A percentile compares a stretch with the other conserved stretches of the same genome.
Evolutionary conservation across 1,140 invertebrate genomes (phyloP).

Genomic region (Agrilus planipennis): DNA sequence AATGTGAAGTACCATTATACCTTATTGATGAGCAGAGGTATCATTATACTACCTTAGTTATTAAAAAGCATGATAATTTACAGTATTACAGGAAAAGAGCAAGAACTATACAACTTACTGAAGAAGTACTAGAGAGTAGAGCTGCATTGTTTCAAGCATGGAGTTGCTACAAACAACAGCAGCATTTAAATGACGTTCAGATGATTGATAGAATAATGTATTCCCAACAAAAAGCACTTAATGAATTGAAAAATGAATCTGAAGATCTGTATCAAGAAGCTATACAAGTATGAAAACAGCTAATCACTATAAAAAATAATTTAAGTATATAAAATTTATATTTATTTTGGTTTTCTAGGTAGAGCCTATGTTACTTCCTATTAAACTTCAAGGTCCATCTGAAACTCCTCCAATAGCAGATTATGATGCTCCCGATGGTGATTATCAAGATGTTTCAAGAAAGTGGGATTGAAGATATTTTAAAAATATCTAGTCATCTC

Average conservation of each 20-base stretch:
- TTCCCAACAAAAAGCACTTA: constrained; percentile 64
- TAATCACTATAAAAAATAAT: not conserved
- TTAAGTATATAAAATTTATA: not conserved
- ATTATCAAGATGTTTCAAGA: constrained; percentile 68
- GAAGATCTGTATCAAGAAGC: constrained; percentile 74
- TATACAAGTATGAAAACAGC: constrained; percentile 46
- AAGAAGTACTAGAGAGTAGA: constrained; percentile 41
- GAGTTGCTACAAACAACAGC: constrained; percentile 50
- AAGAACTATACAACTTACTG: constrained; percentile 36
- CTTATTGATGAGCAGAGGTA: constrained; percentile 56
- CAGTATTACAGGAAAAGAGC: constrained; percentile 38
- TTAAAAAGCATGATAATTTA: constrained; percentile 1
- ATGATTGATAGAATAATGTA: constrained; percentile 52
- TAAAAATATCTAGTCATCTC: too few species aligned
- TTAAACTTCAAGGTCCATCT: constrained; percentile 52
- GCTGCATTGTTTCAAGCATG: constrained; percentile 58
- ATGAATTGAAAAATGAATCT: constrained; percentile 62
- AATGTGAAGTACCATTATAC: constrained; percentile 57
- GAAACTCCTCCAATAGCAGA: constrained; percentile 65
- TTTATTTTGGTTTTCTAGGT: constrained; percentile 39
- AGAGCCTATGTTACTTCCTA: constrained; percentile 56
- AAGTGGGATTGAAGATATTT: constrained; percentile 65
- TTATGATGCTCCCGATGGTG: constrained; percentile 71
- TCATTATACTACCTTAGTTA: constrained; percentile 17
- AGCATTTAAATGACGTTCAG: constrained; percentile 49